Conservation (phyloP, 2,113 vertebrate species). For the Syrmaticus mikado region DNA sequence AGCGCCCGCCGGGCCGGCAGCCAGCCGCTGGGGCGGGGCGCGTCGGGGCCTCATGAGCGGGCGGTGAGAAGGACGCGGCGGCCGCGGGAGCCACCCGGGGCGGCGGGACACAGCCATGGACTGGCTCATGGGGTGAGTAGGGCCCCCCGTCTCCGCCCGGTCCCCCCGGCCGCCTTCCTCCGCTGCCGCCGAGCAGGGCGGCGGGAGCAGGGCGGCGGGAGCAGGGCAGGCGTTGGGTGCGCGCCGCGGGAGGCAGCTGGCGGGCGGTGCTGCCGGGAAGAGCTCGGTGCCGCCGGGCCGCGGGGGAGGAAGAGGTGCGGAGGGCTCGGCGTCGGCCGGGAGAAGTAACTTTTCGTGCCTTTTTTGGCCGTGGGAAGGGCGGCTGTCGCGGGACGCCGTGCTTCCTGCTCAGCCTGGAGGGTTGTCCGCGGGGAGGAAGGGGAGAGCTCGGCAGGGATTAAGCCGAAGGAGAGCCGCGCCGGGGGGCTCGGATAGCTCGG, state of each 20-base stretch:
- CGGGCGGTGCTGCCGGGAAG: not conserved
- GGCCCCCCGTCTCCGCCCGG: not conserved
- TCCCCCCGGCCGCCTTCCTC: too few relatives aligned
- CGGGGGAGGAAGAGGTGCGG: not conserved
- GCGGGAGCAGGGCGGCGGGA: too few relatives aligned
- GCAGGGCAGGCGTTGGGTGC: not conserved
- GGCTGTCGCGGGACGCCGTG: not conserved
- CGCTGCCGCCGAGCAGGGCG: too few relatives aligned
- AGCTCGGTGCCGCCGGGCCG: not conserved
- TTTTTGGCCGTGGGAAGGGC: not conserved
- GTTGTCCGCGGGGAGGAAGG: slow-evolving; percentile 23
- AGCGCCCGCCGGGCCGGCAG: not conserved
- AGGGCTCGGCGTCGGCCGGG: accelerated
- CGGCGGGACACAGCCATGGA: slow-evolving; percentile 81
- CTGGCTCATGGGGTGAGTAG: slow-evolving; percentile 91
- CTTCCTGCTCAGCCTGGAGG: not conserved
- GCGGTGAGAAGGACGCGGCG: slow-evolving; percentile 25
- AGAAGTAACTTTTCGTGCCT: slow-evolving; percentile 8
- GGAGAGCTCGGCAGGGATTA: slow-evolving; percentile 57
- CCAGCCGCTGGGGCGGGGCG: not conserved
- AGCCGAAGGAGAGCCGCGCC: slow-evolving; percentile 34
- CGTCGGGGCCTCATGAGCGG: slow-evolving; percentile 14
- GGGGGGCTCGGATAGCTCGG: slow-evolving; percentile 19
- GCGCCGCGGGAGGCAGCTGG: too few relatives aligned
- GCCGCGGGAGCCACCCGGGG: slow-evolving; percentile 30